Percentiles rank a stretch among this genome's conserved stretches.
Evolutionary conservation across 2,797 vertebrate genomes (phyloP).

Genomic region (Remorina albescens): DNA sequence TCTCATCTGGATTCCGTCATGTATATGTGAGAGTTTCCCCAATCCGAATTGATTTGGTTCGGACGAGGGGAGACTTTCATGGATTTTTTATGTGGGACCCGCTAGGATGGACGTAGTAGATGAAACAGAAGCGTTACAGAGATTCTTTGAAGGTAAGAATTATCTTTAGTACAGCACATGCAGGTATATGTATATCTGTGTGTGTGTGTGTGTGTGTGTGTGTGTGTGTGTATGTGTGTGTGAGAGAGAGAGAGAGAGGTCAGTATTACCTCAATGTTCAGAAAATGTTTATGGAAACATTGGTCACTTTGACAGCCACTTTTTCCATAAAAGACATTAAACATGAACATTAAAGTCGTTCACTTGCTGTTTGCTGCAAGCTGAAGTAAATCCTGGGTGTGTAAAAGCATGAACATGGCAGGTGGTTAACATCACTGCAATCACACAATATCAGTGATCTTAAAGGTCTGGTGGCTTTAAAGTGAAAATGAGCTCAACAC

Average conservation of each 20-base stretch:
- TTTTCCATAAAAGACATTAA: too few species aligned
- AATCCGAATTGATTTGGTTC: slow-evolving; percentile 76
- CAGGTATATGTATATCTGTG: neutral
- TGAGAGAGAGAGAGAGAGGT: too few species aligned
- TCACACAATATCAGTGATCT: neutral
- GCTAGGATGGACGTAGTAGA: slow-evolving; percentile 98
- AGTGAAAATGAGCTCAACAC: slow-evolving; percentile 4
- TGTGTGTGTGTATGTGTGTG: neutral
- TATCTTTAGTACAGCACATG: neutral
- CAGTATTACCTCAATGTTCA: neutral
- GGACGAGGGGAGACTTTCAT: slow-evolving; percentile 83
- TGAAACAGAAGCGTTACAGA: slow-evolving; percentile 98
- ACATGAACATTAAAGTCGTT: too few species aligned
- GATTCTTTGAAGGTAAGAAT: slow-evolving; percentile 96
- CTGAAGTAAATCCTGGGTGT: neutral
- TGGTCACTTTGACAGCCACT: neutral
- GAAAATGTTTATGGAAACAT: neutral
- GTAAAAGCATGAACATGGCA: slow-evolving; percentile 6
- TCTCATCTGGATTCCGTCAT: slow-evolving; percentile 61
- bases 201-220: neutral
- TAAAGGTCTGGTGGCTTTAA: neutral
- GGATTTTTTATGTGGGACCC: slow-evolving; percentile 86
- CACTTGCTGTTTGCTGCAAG: too few species aligned
- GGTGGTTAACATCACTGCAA: slow-evolving; percentile 29
- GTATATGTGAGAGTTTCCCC: slow-evolving; percentile 77